Conservation (phyloP, 2,888 invertebrate species). For the Drosophila formosana region DNA sequence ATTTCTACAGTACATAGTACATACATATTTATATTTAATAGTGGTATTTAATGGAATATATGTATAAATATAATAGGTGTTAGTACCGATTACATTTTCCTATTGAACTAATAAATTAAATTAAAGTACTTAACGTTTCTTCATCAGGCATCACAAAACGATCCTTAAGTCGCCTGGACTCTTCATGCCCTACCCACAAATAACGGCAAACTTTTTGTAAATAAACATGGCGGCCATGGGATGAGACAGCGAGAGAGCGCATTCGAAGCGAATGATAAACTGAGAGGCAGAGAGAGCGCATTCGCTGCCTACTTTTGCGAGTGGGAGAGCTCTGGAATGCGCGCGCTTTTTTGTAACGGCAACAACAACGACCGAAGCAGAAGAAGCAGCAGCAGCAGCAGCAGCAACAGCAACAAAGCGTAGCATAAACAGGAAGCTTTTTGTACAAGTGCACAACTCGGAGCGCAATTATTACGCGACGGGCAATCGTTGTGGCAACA, state of each 20-base stretch:
- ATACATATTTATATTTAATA: too few relatives aligned
- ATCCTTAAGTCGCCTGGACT: conserved; percentile 14
- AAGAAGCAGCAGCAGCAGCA: conserved; percentile 18
- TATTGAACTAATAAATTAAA: too few relatives aligned
- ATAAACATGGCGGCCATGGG: conserved; percentile 73
- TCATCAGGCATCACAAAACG: not conserved
- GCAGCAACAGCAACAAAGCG: conserved; percentile 21
- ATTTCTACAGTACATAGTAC: too few relatives aligned
- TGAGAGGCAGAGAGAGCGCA: conserved; percentile 22
- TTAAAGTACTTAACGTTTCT: too few relatives aligned
- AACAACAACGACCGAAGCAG: conserved; percentile 32
- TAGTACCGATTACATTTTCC: too few relatives aligned
- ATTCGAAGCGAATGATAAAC: conserved; percentile 17
- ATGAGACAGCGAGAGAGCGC: conserved; percentile 48
- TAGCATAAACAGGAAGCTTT: conserved; percentile 74
- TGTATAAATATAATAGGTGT: too few relatives aligned
- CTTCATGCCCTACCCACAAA: conserved; percentile 26
- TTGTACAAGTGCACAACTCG: conserved; percentile 69
- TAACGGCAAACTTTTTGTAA: conserved; percentile 74
- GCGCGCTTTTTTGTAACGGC: conserved; percentile 67
- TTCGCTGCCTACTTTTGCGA: conserved; percentile 30
- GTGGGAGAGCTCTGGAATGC: conserved; percentile 72
- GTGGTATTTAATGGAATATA: too few relatives aligned
- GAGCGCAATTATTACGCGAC: conserved; percentile 72
- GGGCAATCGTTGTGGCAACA: conserved; percentile 74